Evolutionary conservation across 2,888 invertebrate genomes (phyloP).

Genomic region (Aromia moschata): DNA sequence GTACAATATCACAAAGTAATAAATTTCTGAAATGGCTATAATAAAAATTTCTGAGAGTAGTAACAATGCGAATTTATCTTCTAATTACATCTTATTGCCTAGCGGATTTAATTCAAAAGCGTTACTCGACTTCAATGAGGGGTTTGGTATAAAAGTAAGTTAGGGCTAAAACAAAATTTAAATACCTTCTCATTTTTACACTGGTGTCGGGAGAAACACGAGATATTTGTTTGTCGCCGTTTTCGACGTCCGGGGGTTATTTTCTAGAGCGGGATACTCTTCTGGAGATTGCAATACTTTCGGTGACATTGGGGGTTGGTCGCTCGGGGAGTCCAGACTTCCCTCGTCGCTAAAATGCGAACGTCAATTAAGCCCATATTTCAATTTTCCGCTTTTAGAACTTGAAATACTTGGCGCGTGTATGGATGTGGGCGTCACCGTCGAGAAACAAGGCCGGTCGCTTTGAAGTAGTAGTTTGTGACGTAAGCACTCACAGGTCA

Average conservation of each 20-base stretch:
- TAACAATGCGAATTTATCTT: slow-evolving; percentile 18
- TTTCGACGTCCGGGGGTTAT: slow-evolving; percentile 47
- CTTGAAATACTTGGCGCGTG: too few relatives aligned
- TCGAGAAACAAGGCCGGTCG: too few relatives aligned
- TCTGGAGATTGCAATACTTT: slow-evolving; percentile 55
- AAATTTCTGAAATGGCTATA: slow-evolving; percentile 15
- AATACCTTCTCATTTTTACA: slow-evolving; percentile 61
- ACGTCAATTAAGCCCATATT: too few relatives aligned
- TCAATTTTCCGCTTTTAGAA: too few relatives aligned
- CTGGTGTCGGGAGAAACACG: slow-evolving; percentile 51
- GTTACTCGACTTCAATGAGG: slow-evolving; percentile 45
- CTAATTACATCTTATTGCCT: slow-evolving; percentile 22
- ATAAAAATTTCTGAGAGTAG: slow-evolving; percentile 18
- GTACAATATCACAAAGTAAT: slow-evolving; percentile 28
- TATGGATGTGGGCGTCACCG: too few relatives aligned
- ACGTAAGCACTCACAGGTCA: too few relatives aligned
- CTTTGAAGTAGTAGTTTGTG: too few relatives aligned
- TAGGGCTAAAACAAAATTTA: slow-evolving; percentile 53
- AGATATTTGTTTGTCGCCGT: slow-evolving; percentile 50
- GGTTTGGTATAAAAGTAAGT: slow-evolving; percentile 55
- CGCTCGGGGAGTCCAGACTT: slow-evolving; percentile 62
- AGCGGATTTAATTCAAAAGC: slow-evolving; percentile 32
- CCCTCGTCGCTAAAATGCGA: slow-evolving; percentile 59
- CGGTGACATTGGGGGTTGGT: slow-evolving; percentile 59
- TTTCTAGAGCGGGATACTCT: slow-evolving; percentile 42